A percentile compares a stretch with the other conserved stretches of the same genome.
These are phyloP conservation scores for Eustalomyia histrio DNA, from an alignment of 2,888 invertebrate species.

Conservation along the genomic window DNA sequence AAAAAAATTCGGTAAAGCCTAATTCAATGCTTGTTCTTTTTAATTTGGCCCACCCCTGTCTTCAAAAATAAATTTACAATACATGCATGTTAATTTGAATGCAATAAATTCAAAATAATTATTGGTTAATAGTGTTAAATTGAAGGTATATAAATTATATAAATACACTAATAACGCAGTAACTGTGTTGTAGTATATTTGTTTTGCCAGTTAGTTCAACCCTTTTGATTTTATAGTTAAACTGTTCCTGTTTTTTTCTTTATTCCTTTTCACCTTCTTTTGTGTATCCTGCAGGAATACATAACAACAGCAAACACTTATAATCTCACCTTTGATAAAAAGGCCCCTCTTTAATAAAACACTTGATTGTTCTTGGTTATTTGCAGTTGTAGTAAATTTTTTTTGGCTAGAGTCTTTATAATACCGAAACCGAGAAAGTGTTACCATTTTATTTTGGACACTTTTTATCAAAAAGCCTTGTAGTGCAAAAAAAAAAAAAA, in stretches of 20 bases:
- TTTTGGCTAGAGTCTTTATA: not conserved
- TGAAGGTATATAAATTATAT: constrained; percentile 33
- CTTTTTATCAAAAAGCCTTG: constrained; percentile 19
- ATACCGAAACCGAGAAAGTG: constrained; percentile 33
- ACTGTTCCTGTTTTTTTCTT: constrained; percentile 13
- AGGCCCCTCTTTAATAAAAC: constrained; percentile 10
- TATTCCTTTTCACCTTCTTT: not conserved
- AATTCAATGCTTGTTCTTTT: too few species aligned
- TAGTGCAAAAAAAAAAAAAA: not conserved
- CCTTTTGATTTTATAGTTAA: constrained; percentile 17
- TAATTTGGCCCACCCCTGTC: not conserved
- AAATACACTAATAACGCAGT: not conserved
- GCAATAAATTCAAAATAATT: constrained; percentile 47
- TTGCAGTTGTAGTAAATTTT: not conserved
- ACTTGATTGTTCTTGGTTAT: constrained; percentile 17
- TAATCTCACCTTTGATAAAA: constrained; percentile 26
- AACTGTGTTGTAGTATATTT: constrained; percentile 2
- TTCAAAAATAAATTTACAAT: not conserved
- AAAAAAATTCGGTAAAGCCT: too few species aligned
- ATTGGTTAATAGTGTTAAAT: constrained; percentile 44
- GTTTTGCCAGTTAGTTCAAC: constrained; percentile 10
- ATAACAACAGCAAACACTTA: constrained; percentile 20
- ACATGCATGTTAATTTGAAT: constrained; percentile 1
- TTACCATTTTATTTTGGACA: constrained; percentile 50
- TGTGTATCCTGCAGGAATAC: constrained; percentile 5